phyloP scores from a whole-genome alignment of 2,888 invertebrate genomes.

The Onthophagus sagittarius region DNA sequence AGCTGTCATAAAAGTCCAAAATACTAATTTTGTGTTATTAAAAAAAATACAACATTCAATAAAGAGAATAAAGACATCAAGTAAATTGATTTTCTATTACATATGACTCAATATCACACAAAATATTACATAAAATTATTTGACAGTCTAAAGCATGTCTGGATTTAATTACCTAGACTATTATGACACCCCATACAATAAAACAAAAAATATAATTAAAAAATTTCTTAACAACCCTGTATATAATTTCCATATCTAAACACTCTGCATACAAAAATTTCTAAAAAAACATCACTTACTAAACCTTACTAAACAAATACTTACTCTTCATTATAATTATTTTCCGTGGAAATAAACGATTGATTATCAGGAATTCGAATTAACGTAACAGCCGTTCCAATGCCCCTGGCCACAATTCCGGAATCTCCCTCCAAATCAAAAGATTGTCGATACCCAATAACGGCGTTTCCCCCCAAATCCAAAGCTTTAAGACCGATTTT shows the following conservation, averaged over 20 bases:
- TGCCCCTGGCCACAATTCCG: conserved; percentile 92
- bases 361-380: conserved; percentile 55
- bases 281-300: background rate
- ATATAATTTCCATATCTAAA: background rate
- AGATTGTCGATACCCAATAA: conserved; percentile 90
- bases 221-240: background rate
- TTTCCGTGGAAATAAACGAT: conserved; percentile 34
- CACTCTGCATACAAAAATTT: background rate
- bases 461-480: conserved; percentile 91
- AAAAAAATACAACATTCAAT: no score
- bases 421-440: conserved; percentile 97
- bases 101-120: no score
- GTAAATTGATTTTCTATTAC: no score
- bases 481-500: conserved; percentile 91
- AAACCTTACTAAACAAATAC: conserved; percentile 39
- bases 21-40: no score
- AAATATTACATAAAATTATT: no score
- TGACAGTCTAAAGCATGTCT: no score
- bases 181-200: background rate
- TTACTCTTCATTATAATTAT: conserved; percentile 58
- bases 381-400: conserved; percentile 83
- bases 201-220: background rate
- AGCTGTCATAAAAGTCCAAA: no score
- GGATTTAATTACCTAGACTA: no score
- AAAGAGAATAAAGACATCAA: no score